Evolutionary conservation across 2,797 vertebrate species (phyloP), one percentile per base, ranked within the genome.

Genomic region (Anguilla pacifica): DNA sequence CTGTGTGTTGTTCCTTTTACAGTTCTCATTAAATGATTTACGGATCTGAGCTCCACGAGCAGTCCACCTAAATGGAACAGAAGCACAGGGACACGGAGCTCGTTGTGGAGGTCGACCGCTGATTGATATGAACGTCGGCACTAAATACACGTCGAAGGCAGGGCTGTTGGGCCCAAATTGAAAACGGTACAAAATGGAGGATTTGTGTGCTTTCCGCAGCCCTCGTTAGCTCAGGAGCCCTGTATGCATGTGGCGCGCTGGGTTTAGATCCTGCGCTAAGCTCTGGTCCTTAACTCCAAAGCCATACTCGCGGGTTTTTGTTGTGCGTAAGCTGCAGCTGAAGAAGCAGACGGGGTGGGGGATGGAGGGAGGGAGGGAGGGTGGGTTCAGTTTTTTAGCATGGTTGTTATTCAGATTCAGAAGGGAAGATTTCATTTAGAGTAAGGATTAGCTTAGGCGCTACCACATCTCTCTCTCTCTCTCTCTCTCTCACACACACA

Each of bases 1-100:
- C 55, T 59, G 22, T 82, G 22, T 51, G n/a, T 46, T 57, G 39
- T 51, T 83, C 81, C 81, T 72, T 9, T 70, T n/a, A 43, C 17
- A 2, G 79, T n/a, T 70, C 28, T 64, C 11, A 61, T 39, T 87
- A 83, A 83, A 83, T 83, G 59, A 87, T 83, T 46, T 55, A 64
- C 53, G 28, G n/a, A 55, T 70, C 81, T 43, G 10, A 46, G 22
- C 49, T 7, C n/a, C 9, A 31, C 28, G 61, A 22, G 46, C 6
- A 51, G 49, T 19, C 57, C 72, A n/a, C 61, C n/a, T 28, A 28
- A 84, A 59, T 53, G 79, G 81, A 64, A 25, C 61, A 84, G 25
- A 70, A 6, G 2, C 22, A 25, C 2, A 61, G n/a, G 59, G 49
- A 46, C 28, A 53, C 43, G 15, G 19, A 67, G 35, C 64, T 74